Conservation (phyloP, 2,888 invertebrate species). For the Sclerodermus sp. region DNA sequence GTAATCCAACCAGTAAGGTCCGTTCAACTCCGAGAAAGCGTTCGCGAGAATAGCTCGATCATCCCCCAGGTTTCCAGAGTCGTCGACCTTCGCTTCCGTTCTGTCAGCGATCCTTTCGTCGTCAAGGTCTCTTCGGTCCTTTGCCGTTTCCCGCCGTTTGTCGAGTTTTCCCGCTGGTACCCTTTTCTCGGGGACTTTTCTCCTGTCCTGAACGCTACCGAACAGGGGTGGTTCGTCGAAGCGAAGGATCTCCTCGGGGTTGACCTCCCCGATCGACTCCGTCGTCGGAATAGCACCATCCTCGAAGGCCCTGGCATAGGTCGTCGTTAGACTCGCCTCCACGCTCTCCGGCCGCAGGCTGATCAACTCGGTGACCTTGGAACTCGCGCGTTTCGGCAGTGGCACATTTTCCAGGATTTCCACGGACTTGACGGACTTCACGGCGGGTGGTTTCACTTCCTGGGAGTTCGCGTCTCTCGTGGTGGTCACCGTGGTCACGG, state of each 20-base stretch:
- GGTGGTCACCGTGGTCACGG: slow-evolving; percentile 29
- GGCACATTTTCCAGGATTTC: slow-evolving; percentile 37
- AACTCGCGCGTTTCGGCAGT: slow-evolving; percentile 28
- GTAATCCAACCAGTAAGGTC: slow-evolving; percentile 45
- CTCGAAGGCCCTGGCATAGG: slow-evolving; percentile 39
- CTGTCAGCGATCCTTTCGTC: slow-evolving; percentile 35
- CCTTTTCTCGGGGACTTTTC: slow-evolving; percentile 22
- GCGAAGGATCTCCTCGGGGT: slow-evolving; percentile 1
- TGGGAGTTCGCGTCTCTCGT: slow-evolving; percentile 22
- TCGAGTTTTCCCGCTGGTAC: background rate
- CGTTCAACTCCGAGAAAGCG: slow-evolving; percentile 28
- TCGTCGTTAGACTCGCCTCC: slow-evolving; percentile 47
- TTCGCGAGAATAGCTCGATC: background rate
- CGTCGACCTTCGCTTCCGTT: slow-evolving; percentile 2
- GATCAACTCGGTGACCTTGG: slow-evolving; percentile 41
- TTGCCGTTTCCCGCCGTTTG: too few species aligned
- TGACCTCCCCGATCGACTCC: too few species aligned
- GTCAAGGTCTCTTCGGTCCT: slow-evolving; percentile 28
- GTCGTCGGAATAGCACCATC: background rate
- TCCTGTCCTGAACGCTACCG: slow-evolving; percentile 50
- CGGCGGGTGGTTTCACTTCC: slow-evolving; percentile 32
- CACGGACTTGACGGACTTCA: slow-evolving; percentile 31
- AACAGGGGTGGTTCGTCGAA: slow-evolving; percentile 38
- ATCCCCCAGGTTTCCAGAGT: background rate
- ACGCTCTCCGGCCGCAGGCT: slow-evolving; percentile 46